These are phyloP conservation scores for Cataglyphis hispanica DNA, from an alignment of 1,140 invertebrate genomes.

Conservation along the genomic window DNA sequence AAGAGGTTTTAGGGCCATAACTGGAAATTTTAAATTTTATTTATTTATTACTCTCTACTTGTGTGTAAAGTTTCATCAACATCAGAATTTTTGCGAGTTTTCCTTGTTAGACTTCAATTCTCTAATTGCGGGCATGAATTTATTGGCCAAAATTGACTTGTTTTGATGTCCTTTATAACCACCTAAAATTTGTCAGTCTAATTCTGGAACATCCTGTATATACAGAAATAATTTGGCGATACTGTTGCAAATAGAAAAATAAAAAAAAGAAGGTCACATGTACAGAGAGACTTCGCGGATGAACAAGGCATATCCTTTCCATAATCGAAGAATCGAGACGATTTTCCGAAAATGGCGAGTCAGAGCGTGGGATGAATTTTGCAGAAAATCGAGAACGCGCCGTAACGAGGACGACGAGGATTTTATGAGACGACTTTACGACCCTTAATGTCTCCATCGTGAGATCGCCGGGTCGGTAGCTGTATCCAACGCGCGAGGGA, in stretches of 20 bases:
- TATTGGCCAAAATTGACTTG: too few species aligned
- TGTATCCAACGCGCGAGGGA: neutral
- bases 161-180: too few species aligned
- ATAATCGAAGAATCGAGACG: neutral
- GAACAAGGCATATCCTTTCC: neutral
- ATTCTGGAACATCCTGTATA: too few species aligned
- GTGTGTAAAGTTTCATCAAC: too few species aligned
- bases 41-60: too few species aligned
- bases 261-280: neutral
- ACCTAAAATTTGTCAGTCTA: too few species aligned
- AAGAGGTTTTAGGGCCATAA: too few species aligned
- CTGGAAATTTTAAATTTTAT: too few species aligned
- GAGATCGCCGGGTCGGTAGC: neutral
- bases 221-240: neutral
- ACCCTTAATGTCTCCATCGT: constrained; percentile 65
- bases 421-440: constrained; percentile 39
- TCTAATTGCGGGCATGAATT: too few species aligned
- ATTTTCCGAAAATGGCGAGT: constrained; percentile 4
- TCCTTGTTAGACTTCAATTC: too few species aligned
- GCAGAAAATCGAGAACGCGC: constrained; percentile 58
- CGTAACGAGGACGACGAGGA: constrained; percentile 39
- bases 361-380: constrained; percentile 61
- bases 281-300: neutral
- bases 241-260: neutral
- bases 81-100: too few species aligned